phyloP scores from a whole-genome alignment of 1,140 invertebrate species.

The Probaryconus sp. region DNA sequence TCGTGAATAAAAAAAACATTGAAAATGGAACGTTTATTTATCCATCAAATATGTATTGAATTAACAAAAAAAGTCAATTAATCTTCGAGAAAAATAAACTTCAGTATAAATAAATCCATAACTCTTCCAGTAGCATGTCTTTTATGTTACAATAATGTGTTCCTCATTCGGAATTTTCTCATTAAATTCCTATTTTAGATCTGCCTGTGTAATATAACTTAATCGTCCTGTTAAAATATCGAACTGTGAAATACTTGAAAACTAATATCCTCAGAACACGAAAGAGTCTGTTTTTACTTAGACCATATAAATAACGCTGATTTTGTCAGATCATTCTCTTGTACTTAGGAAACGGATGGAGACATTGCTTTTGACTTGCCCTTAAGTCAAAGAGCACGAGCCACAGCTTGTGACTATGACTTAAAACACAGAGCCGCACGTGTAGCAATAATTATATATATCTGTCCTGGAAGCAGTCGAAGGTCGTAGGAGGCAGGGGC shows the following conservation, averaged over 20 bases:
- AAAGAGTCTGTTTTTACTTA: constrained; percentile 24
- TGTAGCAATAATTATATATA: constrained; percentile 46
- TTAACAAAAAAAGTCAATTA: too few relatives aligned
- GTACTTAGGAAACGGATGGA: constrained; percentile 8
- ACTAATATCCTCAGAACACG: constrained; percentile 1
- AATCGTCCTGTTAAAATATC: constrained; percentile 18
- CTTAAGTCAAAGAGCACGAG: constrained; percentile 46
- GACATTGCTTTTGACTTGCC: constrained; percentile 26
- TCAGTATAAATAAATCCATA: too few relatives aligned
- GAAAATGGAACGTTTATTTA: too few relatives aligned
- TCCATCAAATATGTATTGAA: too few relatives aligned
- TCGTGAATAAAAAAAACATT: too few relatives aligned
- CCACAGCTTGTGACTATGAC: constrained; percentile 30
- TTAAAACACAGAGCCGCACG: constrained; percentile 32
- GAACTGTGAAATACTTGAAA: neutral
- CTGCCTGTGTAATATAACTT: too few relatives aligned
- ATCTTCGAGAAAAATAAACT: too few relatives aligned
- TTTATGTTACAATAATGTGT: too few relatives aligned
- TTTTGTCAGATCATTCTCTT: constrained; percentile 16
- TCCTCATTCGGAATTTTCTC: too few relatives aligned
- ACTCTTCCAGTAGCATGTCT: too few relatives aligned
- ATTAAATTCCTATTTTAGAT: too few relatives aligned
- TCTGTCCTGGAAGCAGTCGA: constrained; percentile 30
- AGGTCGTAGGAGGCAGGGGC: constrained; percentile 32
- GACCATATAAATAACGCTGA: constrained; percentile 31